Evolutionary conservation across 2,888 invertebrate genomes (phyloP).

Genomic region (Archips xylosteana): DNA sequence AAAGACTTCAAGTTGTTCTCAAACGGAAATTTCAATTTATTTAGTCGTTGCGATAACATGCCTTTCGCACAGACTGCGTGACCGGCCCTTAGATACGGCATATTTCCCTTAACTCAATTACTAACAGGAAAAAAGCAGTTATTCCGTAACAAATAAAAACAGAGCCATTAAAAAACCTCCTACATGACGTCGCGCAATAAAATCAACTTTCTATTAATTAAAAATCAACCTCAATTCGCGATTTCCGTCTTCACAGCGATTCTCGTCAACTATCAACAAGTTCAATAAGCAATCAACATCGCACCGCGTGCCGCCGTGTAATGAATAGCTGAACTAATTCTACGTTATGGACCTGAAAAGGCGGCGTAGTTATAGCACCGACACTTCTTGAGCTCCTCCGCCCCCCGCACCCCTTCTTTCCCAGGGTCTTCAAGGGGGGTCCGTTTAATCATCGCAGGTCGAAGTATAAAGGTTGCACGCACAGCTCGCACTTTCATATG

Average conservation of each 20-base stretch:
- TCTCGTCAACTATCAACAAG: conserved; percentile 64
- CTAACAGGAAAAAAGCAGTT: background rate
- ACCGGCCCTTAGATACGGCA: conserved; percentile 43
- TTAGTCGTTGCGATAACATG: conserved; percentile 41
- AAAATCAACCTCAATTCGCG: conserved; percentile 38
- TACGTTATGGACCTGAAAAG: conserved; percentile 69
- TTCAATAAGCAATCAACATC: conserved; percentile 73
- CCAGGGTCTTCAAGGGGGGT: conserved; percentile 49
- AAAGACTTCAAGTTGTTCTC: background rate
- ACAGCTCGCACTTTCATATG: conserved; percentile 73
- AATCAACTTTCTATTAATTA: conserved; percentile 34
- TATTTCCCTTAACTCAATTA: conserved; percentile 18
- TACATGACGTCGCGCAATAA: conserved; percentile 21
- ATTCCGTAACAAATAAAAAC: conserved; percentile 22
- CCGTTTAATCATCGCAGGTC: conserved; percentile 58
- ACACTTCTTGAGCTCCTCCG: conserved; percentile 53
- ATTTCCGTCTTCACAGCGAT: conserved; percentile 52
- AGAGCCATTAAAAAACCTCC: background rate
- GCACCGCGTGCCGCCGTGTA: conserved; percentile 64
- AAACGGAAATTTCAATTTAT: conserved; percentile 23
- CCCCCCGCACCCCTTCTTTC: conserved; percentile 47
- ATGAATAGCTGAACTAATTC: conserved; percentile 74
- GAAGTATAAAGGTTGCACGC: conserved; percentile 67
- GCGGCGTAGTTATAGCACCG: conserved; percentile 58
- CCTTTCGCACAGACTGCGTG: conserved; percentile 43